Evolutionary conservation across 1,140 invertebrate genomes (phyloP).

Genomic region (Drosophila biarmipes): DNA sequence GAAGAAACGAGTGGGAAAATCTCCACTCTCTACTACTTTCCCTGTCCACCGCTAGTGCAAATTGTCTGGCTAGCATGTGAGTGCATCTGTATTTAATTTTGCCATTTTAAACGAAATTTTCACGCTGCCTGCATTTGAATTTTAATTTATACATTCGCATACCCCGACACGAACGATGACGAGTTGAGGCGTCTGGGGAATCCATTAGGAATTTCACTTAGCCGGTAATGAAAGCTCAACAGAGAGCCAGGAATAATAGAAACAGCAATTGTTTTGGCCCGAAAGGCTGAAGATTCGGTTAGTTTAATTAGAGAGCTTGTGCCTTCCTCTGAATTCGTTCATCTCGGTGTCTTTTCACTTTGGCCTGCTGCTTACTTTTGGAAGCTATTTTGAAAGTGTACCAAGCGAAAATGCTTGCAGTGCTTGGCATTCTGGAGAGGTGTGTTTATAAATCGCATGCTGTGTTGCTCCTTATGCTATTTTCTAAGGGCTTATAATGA

Average conservation of each 20-base stretch:
- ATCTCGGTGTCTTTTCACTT: conserved; percentile 1
- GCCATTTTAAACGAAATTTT: conserved; percentile 68
- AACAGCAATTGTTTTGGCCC: conserved; percentile 22
- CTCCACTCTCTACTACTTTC: conserved; percentile 28
- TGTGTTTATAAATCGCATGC: background rate
- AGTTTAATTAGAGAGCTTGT: conserved; percentile 35
- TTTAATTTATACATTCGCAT: conserved; percentile 63
- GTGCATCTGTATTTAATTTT: conserved; percentile 75
- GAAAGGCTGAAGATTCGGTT: conserved; percentile 19
- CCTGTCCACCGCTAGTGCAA: conserved; percentile 20
- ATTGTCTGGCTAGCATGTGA: conserved; percentile 58
- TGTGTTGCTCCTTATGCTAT: too few relatives aligned
- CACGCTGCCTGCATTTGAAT: conserved; percentile 55
- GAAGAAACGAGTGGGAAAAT: conserved; percentile 40
- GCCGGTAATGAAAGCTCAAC: conserved; percentile 34
- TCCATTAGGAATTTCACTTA: conserved; percentile 51
- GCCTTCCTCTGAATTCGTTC: background rate
- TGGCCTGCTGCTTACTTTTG: background rate
- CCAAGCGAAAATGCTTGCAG: conserved; percentile 5
- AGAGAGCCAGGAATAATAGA: conserved; percentile 25
- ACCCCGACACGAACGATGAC: conserved; percentile 19
- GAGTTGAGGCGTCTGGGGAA: conserved; percentile 27
- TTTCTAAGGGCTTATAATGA: too few relatives aligned
- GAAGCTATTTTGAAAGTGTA: background rate
- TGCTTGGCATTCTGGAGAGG: background rate